phyloP scores from a whole-genome alignment of 2,113 vertebrate species.

The Oophaga pumilio region DNA sequence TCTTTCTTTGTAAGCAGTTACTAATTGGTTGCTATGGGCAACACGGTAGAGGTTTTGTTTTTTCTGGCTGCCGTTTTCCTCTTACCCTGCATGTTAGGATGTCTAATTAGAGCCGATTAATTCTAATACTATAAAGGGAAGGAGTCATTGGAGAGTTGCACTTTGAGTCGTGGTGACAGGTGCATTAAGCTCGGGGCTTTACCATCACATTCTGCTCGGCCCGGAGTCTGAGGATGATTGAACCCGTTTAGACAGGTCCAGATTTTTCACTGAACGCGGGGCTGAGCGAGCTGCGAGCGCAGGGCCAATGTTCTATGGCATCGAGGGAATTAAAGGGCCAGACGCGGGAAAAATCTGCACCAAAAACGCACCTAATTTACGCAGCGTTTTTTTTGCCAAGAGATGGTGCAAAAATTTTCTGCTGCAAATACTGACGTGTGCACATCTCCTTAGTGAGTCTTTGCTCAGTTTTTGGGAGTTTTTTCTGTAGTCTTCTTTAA shows the following conservation, averaged over 20 bases:
- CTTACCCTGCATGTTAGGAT: background rate
- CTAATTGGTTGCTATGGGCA: background rate
- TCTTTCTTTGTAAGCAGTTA: background rate
- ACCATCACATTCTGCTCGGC: slow-evolving; percentile 32
- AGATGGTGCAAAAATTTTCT: no score
- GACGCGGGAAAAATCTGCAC: no score
- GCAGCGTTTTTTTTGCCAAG: no score
- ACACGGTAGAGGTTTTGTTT: background rate
- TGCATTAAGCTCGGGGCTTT: slow-evolving; percentile 7
- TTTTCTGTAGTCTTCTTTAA: no score
- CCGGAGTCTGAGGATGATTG: background rate
- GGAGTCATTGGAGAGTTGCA: no score
- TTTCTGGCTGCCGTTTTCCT: background rate
- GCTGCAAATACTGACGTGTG: no score
- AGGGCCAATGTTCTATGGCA: background rate
- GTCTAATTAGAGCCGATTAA: background rate
- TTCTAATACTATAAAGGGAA: background rate
- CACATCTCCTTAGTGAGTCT: no score
- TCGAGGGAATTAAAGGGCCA: no score
- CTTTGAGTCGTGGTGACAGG: background rate
- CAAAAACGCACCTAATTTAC: no score
- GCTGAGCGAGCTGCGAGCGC: background rate
- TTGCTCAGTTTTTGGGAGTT: no score
- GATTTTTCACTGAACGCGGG: background rate
- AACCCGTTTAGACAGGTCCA: slow-evolving; percentile 6